Evolutionary conservation across 1,140 invertebrate genomes (phyloP), one percentile per base, ranked within the genome.

Genomic region (Xylocopa sonorina): DNA sequence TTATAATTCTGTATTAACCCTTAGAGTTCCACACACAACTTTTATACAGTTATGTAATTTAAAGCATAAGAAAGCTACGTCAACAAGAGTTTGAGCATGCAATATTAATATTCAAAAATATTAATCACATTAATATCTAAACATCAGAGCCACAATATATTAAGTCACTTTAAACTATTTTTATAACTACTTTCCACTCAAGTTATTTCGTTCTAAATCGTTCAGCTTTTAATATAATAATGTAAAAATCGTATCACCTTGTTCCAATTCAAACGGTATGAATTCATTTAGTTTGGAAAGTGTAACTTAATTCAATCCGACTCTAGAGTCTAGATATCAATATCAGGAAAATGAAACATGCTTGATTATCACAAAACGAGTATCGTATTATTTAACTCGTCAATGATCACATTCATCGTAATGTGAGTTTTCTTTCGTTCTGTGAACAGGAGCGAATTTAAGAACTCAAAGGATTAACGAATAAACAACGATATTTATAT

Each of bases 391-490:
- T 75, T 66, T 21, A 3, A 69, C 24, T 76, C 29, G 38, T 68
- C 38, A 68, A 53, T 57, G 21, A 57, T 48, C 46, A 57, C 21
- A 18, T 21, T 58, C 29, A 72, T 57, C 24, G 3, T 27, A 58
- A 63, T 55, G 62, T 63, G 34, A 3, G 5, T 32, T 46, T 50
- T 24, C 2, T 32, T 62, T 12, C n/a, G 4, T 21, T 46, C 7
- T 55, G 12, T 24, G 38, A 46, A 66, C 18, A 38, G 38, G 18
- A 64, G 10, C 32, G 34, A 64, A 27, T 80, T 75, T 58, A 16
- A 57, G 67, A 78, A 79, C 43, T 81, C 67, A 87, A 71, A 78
- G 64, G 21, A 58, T 68, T 38, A 80, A 80, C 24, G n/a, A 51
- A 48, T 6, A 62, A 34, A 63, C 24, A 18, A 57, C 16, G 12